Conservation (phyloP, 2,797 vertebrate species). For the Amblyraja radiata region DNA sequence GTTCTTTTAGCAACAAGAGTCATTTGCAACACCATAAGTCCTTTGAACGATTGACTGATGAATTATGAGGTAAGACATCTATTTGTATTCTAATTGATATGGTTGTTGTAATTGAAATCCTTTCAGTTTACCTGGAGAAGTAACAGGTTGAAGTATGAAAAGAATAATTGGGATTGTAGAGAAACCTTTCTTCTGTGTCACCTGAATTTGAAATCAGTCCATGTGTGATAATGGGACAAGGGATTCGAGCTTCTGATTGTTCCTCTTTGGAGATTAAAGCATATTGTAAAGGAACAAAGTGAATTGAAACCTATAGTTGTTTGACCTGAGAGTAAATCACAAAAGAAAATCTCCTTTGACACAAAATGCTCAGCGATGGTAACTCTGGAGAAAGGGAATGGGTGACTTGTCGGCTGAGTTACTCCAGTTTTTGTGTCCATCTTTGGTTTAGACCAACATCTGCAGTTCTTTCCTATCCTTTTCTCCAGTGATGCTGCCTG, state of each 20-base stretch:
- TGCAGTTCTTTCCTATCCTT: no score
- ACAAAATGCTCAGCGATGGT: no score
- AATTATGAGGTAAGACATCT: background rate
- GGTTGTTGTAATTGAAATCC: background rate
- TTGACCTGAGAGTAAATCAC: background rate
- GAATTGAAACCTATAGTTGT: background rate
- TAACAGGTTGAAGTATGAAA: background rate
- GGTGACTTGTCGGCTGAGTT: no score
- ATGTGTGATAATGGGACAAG: background rate
- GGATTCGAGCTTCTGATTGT: background rate
- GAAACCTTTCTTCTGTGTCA: background rate
- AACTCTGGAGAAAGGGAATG: no score
- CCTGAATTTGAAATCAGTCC: background rate
- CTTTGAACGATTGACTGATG: background rate
- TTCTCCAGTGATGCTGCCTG: no score
- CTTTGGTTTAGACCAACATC: no score
- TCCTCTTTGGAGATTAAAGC: background rate
- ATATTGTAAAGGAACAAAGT: background rate
- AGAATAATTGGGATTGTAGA: background rate
- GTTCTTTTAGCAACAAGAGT: background rate
- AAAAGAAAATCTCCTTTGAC: background rate
- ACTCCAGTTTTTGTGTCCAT: no score
- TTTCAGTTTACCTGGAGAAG: background rate
- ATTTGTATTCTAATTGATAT: background rate
- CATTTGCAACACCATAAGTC: background rate